Evolutionary conservation across 2,113 vertebrate species (phyloP).

Genomic region (Brachyhypopomus gauderio): DNA sequence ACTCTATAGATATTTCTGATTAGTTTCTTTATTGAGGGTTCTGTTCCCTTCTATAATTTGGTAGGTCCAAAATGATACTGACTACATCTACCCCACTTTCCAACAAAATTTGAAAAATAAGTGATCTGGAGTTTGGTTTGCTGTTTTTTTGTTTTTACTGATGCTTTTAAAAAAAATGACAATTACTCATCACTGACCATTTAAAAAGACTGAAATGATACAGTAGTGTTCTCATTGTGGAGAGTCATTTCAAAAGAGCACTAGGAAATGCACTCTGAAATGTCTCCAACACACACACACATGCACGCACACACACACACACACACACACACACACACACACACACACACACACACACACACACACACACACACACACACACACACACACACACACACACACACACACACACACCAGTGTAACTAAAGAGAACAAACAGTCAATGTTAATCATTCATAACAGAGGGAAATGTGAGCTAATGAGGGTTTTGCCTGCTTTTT

Average conservation of each 20-base stretch:
- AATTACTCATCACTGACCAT: no score
- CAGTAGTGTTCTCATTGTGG: no score
- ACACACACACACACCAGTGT: background rate
- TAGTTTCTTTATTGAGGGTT: constrained; percentile 49
- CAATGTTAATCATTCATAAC: constrained; percentile 49
- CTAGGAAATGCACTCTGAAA: constrained; percentile 26
- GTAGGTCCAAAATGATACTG: constrained; percentile 63
- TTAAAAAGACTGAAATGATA: no score
- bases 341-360: constrained; percentile 16
- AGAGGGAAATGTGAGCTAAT: constrained; percentile 49
- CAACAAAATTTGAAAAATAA: constrained; percentile 51
- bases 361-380: constrained; percentile 18
- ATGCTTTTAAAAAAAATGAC: no score
- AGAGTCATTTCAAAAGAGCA: constrained; percentile 17
- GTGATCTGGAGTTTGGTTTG: no score
- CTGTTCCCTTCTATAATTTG: constrained; percentile 67
- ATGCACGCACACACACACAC: background rate
- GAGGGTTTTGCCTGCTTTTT: constrained; percentile 39
- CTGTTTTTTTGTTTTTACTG: no score
- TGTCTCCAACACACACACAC: background rate
- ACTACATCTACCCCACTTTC: constrained; percentile 60
- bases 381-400: constrained; percentile 1
- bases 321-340: background rate
- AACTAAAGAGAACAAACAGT: constrained; percentile 41
- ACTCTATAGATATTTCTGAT: constrained; percentile 27